These are phyloP conservation scores for Thalassaphorura encarpata DNA, from an alignment of 1,140 invertebrate genomes.

Conservation along the genomic window DNA sequence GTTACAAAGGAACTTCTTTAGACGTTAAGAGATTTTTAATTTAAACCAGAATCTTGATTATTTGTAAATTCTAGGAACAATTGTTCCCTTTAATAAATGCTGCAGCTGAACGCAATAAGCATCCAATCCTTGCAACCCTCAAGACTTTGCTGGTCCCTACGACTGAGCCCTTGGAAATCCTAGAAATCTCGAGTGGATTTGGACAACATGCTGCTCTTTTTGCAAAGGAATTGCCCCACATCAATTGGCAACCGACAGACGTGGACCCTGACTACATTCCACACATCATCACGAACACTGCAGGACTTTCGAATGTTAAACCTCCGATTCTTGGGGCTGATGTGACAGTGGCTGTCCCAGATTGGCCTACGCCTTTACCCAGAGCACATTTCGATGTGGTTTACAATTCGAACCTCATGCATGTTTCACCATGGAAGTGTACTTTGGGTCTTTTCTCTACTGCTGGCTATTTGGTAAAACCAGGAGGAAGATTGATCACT, in stretches of 20 bases:
- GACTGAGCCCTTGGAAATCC: slow-evolving; percentile 38
- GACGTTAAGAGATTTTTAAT: too few species aligned
- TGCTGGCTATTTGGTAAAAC: slow-evolving; percentile 54
- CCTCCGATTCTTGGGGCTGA: slow-evolving; percentile 57
- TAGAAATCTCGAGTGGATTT: slow-evolving; percentile 75
- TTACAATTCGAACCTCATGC: slow-evolving; percentile 75
- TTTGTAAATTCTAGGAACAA: too few species aligned
- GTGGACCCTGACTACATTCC: slow-evolving; percentile 50
- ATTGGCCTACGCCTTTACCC: slow-evolving; percentile 25
- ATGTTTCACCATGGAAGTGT: slow-evolving; percentile 60
- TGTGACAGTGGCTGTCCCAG: slow-evolving; percentile 46
- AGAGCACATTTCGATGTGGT: slow-evolving; percentile 57
- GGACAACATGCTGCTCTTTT: slow-evolving; percentile 68
- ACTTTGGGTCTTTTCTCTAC: slow-evolving; percentile 61
- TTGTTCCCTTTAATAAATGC: slow-evolving; percentile 35
- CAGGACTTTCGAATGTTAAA: slow-evolving; percentile 54
- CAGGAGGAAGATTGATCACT: slow-evolving; percentile 59
- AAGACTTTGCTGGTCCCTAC: slow-evolving; percentile 45
- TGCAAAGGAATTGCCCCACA: slow-evolving; percentile 57
- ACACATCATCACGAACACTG: slow-evolving; percentile 58
- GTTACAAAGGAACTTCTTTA: too few species aligned
- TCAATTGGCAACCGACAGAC: slow-evolving; percentile 70
- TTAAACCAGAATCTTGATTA: too few species aligned
- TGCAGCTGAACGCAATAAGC: slow-evolving; percentile 68
- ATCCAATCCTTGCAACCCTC: slow-evolving; percentile 60